phyloP scores from a whole-genome alignment of 2,113 vertebrate genomes.

The Pheucticus melanocephalus region DNA sequence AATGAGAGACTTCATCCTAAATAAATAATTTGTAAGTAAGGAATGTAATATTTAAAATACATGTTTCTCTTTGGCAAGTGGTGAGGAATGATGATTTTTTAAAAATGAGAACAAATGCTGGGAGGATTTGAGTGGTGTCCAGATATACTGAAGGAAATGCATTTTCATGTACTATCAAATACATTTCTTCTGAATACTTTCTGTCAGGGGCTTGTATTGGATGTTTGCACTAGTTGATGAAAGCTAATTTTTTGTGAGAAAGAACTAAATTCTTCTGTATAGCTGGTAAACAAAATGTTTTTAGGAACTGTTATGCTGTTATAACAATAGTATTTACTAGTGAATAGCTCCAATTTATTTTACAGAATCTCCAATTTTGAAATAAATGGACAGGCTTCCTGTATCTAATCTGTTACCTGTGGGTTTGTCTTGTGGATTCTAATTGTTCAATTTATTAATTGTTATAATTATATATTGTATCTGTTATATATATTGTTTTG shows the following conservation, averaged over 20 bases:
- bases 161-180: neutral
- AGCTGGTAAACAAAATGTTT: slow-evolving; percentile 15
- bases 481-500: neutral
- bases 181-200: slow-evolving; percentile 35
- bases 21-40: neutral
- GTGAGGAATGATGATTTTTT: neutral
- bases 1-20: neutral
- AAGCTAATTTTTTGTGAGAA: slow-evolving; percentile 45
- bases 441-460: neutral
- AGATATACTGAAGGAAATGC: neutral
- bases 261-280: slow-evolving; percentile 48
- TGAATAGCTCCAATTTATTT: slow-evolving; percentile 53
- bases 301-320: slow-evolving; percentile 22
- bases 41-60: neutral
- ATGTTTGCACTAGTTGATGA: slow-evolving; percentile 47
- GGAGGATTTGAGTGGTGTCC: neutral
- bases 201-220: neutral
- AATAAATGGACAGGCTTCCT: slow-evolving; percentile 62
- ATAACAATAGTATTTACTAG: slow-evolving; percentile 38
- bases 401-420: neutral
- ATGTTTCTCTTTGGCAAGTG: neutral
- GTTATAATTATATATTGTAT: neutral
- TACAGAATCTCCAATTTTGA: slow-evolving; percentile 52
- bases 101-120: neutral
- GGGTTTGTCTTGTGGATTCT: neutral